Percentiles rank a stretch among this genome's conserved stretches.
phyloP scores from a whole-genome alignment of 2,797 vertebrate species.

The Synanceia verrucosa region DNA sequence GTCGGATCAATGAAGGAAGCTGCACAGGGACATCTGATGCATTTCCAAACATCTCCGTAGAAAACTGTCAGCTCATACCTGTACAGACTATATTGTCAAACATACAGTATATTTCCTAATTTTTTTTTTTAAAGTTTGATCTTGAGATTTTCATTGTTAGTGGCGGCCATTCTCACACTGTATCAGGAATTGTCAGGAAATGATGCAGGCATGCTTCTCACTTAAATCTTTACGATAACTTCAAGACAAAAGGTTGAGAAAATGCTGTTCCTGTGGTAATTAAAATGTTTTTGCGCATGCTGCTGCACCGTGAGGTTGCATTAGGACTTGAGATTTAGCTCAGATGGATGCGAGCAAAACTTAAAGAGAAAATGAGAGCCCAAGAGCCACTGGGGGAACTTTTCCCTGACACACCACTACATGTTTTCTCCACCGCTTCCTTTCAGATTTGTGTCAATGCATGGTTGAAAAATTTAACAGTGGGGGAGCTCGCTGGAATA shows the following conservation, averaged over 20 bases:
- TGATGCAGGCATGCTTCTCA: neutral
- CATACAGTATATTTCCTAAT: neutral
- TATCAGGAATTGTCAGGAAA: neutral
- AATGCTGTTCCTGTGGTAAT: neutral
- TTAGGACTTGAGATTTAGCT: conserved; percentile 16
- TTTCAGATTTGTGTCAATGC: conserved; percentile 46
- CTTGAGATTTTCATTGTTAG: neutral
- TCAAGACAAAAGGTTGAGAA: neutral
- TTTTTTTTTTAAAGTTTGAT: neutral
- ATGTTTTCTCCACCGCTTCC: conserved; percentile 40
- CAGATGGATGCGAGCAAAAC: conserved; percentile 32
- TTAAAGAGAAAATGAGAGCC: conserved; percentile 25
- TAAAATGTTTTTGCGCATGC: conserved; percentile 1
- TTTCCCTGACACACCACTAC: conserved; percentile 9
- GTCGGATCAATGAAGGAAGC: neutral
- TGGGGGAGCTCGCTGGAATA: conserved; percentile 16
- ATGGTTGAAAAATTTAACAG: conserved; percentile 51
- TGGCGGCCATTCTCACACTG: neutral
- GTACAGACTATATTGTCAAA: neutral
- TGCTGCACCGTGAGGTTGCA: neutral
- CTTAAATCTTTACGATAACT: neutral
- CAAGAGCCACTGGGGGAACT: conserved; percentile 21
- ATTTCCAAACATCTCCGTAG: neutral
- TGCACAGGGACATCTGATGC: neutral
- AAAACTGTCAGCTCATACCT: neutral